Evolutionary conservation across 2,113 vertebrate species (phyloP).

Genomic region (Falcunculus frontatus): DNA sequence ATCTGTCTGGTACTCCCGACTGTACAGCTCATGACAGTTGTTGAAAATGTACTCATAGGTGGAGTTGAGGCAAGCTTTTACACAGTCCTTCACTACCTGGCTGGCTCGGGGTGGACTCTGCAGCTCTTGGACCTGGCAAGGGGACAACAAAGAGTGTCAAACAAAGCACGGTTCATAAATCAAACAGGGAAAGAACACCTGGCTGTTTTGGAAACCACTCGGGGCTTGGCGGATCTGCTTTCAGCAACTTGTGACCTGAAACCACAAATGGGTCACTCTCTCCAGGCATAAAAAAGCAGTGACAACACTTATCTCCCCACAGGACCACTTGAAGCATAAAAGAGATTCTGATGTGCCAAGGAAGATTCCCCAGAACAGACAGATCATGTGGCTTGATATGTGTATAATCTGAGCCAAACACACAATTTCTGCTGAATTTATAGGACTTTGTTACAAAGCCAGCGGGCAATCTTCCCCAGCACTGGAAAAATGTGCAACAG

Average conservation of each 20-base stretch:
- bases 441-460: background rate
- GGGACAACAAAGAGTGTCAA: background rate
- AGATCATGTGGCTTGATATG: background rate
- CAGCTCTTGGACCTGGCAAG: slow-evolving; percentile 89
- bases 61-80: slow-evolving; percentile 97
- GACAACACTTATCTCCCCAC: background rate
- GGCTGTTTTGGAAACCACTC: rapidly evolving
- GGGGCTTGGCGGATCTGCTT: background rate
- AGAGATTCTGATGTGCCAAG: background rate
- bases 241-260: background rate
- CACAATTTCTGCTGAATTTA: background rate
- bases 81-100: slow-evolving; percentile 96
- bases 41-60: slow-evolving; percentile 99
- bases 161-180: background rate
- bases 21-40: slow-evolving; percentile 95
- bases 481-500: background rate
- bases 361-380: background rate
- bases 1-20: slow-evolving; percentile 88
- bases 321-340: background rate
- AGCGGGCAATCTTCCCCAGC: background rate
- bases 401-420: background rate
- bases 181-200: background rate
- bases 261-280: background rate
- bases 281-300: background rate
- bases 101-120: slow-evolving; percentile 96